A percentile compares a stretch with the other conserved stretches of the same genome.
These are phyloP conservation scores for Physocephala rufipes DNA, from an alignment of 2,888 invertebrate species.

Conservation along the genomic window DNA sequence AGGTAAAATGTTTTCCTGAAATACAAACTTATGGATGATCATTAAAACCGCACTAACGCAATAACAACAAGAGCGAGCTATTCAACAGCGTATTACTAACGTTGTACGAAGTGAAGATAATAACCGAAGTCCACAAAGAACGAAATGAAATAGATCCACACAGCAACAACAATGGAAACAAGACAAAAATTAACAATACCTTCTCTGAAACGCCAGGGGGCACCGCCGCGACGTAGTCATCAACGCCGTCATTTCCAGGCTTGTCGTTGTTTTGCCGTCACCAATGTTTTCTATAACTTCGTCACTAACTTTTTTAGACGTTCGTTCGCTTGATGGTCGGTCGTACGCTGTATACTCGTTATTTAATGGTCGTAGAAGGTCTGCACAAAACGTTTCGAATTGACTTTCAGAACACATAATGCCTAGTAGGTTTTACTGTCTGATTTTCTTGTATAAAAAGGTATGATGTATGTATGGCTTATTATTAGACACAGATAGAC, in stretches of 20 bases:
- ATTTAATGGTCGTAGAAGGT: background rate
- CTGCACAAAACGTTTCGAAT: too few relatives aligned
- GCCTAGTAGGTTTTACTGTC: too few relatives aligned
- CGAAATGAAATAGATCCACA: slow-evolving; percentile 33
- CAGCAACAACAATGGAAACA: slow-evolving; percentile 23
- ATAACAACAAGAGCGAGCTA: background rate
- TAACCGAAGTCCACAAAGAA: slow-evolving; percentile 22
- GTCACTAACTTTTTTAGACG: slow-evolving; percentile 12
- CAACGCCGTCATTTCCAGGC: background rate
- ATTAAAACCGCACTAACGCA: background rate
- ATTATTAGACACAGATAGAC: too few relatives aligned
- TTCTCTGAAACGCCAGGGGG: background rate
- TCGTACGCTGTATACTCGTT: background rate
- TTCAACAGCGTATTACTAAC: background rate
- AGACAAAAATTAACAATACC: background rate
- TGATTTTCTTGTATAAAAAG: too few relatives aligned
- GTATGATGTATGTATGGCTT: too few relatives aligned
- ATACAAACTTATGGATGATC: background rate
- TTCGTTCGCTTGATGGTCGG: slow-evolving; percentile 30
- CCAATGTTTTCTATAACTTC: too few relatives aligned
- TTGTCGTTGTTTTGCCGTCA: background rate
- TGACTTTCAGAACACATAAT: too few relatives aligned
- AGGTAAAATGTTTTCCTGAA: background rate
- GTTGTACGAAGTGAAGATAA: background rate
- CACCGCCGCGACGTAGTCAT: background rate